Base-by-base conservation (phyloP, 2,113 vertebrate species). In the Triplophysa tibetana region DNA sequence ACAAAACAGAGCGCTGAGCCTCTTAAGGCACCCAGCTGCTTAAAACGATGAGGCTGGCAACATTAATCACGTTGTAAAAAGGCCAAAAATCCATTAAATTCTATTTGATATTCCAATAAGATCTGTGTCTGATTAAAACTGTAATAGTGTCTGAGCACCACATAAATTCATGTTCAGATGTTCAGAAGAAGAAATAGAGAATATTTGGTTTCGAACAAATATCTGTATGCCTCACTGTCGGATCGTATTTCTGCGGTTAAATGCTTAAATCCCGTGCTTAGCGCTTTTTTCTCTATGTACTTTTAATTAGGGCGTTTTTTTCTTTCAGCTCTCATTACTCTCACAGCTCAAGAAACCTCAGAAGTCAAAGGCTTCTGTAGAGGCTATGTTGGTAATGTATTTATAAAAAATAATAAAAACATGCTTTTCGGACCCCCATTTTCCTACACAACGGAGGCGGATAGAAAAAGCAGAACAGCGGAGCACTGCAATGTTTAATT, bases 21-120 rank as follows among this genome's bases (percentile, higher is more conserved):
- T 23, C 61, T 77, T 56, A 75, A 81, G 70, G 70, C 56, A 74
- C 79, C 76, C 79, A 76, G 77, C 70, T 61, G 83, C 29, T 70
- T 33, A 61, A 79, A 86, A 75, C 83, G 23, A 64, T 45, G 17
- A 23, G 82, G 23, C 83, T 82, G 79, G 82, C 19, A 66, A 84
- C 68, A 89, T 87, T 89, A 90, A 90, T 88, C 84, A 82, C 10
- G 43, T 72, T 77, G 82, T 80, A 81, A 79, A 88, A 85, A 86
- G 78, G 76, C 68, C 77, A 82, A 89, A 87, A 88, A 88, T 91
- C 87, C 84, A 88, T 90, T 90, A 89, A 88, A 86, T 85, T 89
- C 78, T 75, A 82, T 86, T 82, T 85, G 86, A 90, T 89, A 83
- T 86, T 86, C 58, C 79, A 62, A 63, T 50, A 82, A 91, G 88